phyloP scores from a whole-genome alignment of 2,888 invertebrate genomes.

The Deilephila porcellus region DNA sequence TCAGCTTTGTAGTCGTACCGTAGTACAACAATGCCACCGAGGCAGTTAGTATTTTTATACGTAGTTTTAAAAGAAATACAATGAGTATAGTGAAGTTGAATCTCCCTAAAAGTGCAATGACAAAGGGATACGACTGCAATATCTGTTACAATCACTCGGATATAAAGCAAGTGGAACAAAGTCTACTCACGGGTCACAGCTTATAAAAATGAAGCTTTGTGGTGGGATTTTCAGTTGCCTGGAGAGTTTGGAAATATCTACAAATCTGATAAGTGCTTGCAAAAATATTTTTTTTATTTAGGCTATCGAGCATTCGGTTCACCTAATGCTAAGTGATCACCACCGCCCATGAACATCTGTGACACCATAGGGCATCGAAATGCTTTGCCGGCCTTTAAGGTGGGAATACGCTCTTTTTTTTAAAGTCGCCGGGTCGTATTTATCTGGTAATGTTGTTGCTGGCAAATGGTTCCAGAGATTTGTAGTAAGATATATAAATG shows the following conservation, averaged over 20 bases:
- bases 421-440: too few species aligned
- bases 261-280: neutral
- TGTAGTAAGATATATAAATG: neutral
- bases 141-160: neutral
- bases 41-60: too few species aligned
- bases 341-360: too few species aligned
- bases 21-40: too few species aligned
- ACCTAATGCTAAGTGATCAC: too few species aligned
- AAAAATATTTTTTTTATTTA: too few species aligned
- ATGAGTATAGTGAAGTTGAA: neutral
- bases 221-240: neutral
- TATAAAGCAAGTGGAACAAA: neutral
- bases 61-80: neutral
- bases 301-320: neutral
- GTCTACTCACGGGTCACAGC: neutral
- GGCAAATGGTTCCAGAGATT: too few species aligned
- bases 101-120: neutral
- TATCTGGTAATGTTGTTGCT: too few species aligned
- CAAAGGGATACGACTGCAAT: neutral
- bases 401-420: too few species aligned
- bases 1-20: too few species aligned
- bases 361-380: too few species aligned
- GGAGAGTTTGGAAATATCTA: neutral
- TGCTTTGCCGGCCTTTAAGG: too few species aligned
- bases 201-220: neutral